Evolutionary conservation across 1,140 invertebrate genomes (phyloP), one percentile per base, ranked within the genome.

Genomic region (Drosophila busckii): DNA sequence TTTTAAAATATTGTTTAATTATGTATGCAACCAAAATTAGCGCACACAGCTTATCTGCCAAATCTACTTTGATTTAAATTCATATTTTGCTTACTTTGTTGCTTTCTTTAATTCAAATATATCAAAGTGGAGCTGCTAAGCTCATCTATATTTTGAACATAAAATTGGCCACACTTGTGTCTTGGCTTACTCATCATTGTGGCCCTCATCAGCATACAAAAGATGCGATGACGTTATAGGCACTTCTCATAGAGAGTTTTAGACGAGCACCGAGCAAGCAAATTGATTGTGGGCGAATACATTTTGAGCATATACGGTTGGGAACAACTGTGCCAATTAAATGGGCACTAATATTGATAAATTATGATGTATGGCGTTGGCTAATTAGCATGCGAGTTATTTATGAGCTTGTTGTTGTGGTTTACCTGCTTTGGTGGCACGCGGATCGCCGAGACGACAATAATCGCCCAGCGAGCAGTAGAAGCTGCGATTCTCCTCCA

Each of bases 371-470:
- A 62, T 80, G 45, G 52, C 60, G 41, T 58, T 23, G 13, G 37
- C 58, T 54, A 73, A 78, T 80, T 69, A 73, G 46, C 50, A 58
- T 54, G n/a, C n/a, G n/a, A n/a, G n/a, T n/a, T 31, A 61, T 65
- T 70, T 71, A 63, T 29, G 50, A 48, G 23, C 19, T 19, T 34
- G 13, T 19, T 22, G 15, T 48, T 10, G 19, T n/a, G n/a, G n/a
- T n/a, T 67, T 91, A 95, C 94, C 94, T 93, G 94, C 91, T 65
- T 92, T 90, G 38, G 92, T 92, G 87, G 92, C 91, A 78, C 90
- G 92, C 12, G 92, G 89, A 88, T 96, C 93, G n/a, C 94, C 94
- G 38, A 94, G 78, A 13, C 92, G 84, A 84, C 94, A 96, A 55
- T 92, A 90, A 45, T 91, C 90, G 50, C 91, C 92, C 54, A 94